Conservation (phyloP, 2,113 vertebrate genomes). For the Pteruthius melanotis region DNA sequence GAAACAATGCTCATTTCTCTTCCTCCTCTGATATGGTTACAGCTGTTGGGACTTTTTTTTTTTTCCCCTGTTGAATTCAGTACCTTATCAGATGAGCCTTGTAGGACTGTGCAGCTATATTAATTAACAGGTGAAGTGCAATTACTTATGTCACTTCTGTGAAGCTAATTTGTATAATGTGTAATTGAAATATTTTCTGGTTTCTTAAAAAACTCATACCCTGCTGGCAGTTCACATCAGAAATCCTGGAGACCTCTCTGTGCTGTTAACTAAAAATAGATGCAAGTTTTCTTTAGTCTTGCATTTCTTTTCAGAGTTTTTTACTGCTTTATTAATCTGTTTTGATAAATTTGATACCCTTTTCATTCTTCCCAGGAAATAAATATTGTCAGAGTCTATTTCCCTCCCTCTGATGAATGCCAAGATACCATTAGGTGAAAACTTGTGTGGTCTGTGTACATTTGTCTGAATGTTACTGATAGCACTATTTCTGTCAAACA, state of each 20-base stretch:
- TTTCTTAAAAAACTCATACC: neutral
- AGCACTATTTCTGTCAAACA: neutral
- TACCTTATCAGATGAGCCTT: neutral
- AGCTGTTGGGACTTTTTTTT: neutral
- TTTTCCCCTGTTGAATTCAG: neutral
- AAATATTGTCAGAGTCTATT: neutral
- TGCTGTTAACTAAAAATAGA: neutral
- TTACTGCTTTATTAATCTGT: neutral
- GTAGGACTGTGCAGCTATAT: neutral
- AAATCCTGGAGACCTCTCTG: neutral
- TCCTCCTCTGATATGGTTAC: neutral
- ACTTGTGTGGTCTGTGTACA: fast-evolving
- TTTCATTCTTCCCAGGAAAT: neutral
- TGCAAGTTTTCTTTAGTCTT: neutral
- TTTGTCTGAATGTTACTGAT: neutral
- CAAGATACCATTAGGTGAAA: neutral
- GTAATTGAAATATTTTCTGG: neutral
- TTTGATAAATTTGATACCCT: neutral
- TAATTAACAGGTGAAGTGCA: neutral
- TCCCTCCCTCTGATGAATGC: neutral
- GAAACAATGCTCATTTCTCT: neutral
- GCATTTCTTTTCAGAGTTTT: neutral
- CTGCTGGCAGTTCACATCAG: neutral
- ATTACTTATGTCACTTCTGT: neutral
- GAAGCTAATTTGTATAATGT: neutral